phyloP scores from a whole-genome alignment of 1,140 invertebrate genomes.

The Hylyphantes graminicola region DNA sequence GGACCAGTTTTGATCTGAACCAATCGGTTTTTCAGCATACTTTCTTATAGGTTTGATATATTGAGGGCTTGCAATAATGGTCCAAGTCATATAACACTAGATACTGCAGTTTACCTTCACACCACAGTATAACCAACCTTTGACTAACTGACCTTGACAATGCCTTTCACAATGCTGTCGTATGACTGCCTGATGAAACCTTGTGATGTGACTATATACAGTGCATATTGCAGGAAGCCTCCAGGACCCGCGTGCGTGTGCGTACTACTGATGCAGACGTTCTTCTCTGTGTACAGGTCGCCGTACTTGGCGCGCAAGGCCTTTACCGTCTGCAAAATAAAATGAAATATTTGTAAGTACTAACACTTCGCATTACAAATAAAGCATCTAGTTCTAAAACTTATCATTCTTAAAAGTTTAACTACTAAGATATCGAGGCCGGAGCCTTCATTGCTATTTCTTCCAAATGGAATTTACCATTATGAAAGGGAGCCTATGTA shows the following conservation, averaged over 20 bases:
- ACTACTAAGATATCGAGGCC: no score
- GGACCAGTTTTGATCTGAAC: no score
- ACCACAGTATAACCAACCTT: not conserved
- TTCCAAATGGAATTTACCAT: no score
- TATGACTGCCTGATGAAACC: constrained; percentile 87
- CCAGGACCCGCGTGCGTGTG: constrained; percentile 90
- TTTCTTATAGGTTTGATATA: no score
- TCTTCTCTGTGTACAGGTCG: constrained; percentile 78
- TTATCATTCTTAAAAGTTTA: no score
- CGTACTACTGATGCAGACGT: constrained; percentile 87
- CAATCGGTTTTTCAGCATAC: not conserved
- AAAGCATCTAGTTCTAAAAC: no score
- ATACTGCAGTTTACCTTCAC: not conserved
- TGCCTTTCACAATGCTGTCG: constrained; percentile 79
- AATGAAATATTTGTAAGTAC: no score
- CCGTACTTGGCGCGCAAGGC: constrained; percentile 75
- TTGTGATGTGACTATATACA: constrained; percentile 86
- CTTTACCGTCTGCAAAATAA: constrained; percentile 75
- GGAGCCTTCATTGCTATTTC: no score
- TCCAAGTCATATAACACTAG: not conserved
- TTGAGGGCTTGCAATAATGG: no score
- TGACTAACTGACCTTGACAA: constrained; percentile 78
- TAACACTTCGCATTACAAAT: no score
- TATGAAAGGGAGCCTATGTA: no score
- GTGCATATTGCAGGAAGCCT: constrained; percentile 86